Percentiles rank a stretch among this genome's conserved stretches.
phyloP scores from a whole-genome alignment of 2,797 vertebrate species.

The Pyrocephalus nanus region DNA sequence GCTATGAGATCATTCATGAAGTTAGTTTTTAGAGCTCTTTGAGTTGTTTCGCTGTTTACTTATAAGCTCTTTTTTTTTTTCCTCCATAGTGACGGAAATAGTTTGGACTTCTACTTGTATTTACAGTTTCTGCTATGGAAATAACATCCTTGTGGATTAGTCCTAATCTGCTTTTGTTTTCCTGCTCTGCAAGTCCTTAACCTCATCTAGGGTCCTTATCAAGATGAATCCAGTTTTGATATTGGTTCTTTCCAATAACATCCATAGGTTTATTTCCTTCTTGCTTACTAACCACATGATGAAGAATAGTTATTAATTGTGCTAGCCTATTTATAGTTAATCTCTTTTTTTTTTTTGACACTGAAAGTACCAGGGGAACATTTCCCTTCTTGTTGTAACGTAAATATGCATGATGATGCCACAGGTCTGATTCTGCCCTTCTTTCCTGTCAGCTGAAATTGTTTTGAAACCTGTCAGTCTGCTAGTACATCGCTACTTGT shows the following conservation, averaged over 20 bases:
- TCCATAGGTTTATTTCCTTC: not conserved
- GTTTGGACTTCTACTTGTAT: not conserved
- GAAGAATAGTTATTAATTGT: not conserved
- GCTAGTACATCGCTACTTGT: not conserved
- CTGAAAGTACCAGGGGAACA: not conserved
- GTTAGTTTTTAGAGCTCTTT: not conserved
- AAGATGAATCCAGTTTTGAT: not conserved
- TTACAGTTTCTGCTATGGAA: not conserved
- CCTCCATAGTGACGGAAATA: not conserved
- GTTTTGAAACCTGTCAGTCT: not conserved
- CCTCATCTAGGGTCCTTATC: not conserved
- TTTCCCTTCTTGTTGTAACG: not conserved
- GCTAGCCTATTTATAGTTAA: not conserved
- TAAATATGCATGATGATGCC: not conserved
- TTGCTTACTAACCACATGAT: not conserved
- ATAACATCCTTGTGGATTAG: not conserved
- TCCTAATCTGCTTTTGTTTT: not conserved
- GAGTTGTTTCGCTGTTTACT: not conserved
- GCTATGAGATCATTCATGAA: not conserved
- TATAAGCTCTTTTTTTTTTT: not conserved
- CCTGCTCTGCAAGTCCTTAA: not conserved
- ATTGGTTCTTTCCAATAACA: not conserved
- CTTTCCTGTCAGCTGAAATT: not conserved
- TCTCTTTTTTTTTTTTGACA: not conserved
- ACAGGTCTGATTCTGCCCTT: not conserved